Base-by-base conservation (phyloP, 2,888 invertebrate species). In the Tortricodes alternella region DNA sequence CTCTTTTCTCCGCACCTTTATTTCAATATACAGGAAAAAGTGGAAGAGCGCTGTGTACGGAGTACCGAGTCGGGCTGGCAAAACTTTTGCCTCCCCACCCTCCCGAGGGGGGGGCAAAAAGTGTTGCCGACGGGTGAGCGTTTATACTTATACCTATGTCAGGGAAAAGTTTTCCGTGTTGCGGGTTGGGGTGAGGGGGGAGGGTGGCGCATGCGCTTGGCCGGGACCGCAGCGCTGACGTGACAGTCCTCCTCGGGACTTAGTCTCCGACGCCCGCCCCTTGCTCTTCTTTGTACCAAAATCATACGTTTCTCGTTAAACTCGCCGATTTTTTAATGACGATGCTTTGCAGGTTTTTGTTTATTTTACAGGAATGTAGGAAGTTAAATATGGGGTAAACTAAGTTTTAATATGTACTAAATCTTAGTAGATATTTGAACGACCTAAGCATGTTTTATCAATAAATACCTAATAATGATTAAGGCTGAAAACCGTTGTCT, bases 1-100 rank as follows among this genome's bases (percentile, higher is more conserved):
- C 88, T 88, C 89, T 89, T 88, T 89, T 89, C 89, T 88, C 87
- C 80, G 87, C 85, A 87, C 89, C 89, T 90, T 87, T 88, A 87
- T 89, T 90, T 89, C 89, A 89, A 89, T 89, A 86, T 88, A 89
- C 89, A 89, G 89, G 89, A 89, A 89, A 90, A 90, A 90, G 85
- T 89, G 84, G 87, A 89, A 87, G 88, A 89, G 89, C 88, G 81
- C 86, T 87, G 89, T 89, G 85, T 86, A 87, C 86, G 81, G 83
- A 86, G 88, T 78, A 82, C 83, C 75, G 83, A 83, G 84, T 78
- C 74, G 81, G 88, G 87, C 77, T 83, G 82, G 88, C 81, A 85
- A 90, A 90, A 89, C 76, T 89, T 91, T 90, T 87, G 76, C 85
- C 85, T 63, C 83, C 88, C 80, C 78, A 74, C 74, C 82, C 80